Evolutionary conservation across 2,888 invertebrate species (phyloP).

Genomic region (Eristalinus sepulchralis): DNA sequence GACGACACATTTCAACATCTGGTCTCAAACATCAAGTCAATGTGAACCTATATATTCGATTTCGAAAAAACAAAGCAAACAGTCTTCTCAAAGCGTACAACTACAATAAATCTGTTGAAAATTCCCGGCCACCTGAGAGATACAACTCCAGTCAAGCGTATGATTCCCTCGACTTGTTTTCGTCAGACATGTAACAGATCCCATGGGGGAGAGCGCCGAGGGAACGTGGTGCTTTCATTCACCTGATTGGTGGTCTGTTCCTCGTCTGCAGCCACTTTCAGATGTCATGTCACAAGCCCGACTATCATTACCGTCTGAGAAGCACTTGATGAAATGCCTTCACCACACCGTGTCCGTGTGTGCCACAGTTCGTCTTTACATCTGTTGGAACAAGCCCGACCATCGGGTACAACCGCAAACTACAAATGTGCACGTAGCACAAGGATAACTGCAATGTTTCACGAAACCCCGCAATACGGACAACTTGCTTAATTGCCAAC

Average conservation of each 20-base stretch:
- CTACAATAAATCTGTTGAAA: too few species aligned
- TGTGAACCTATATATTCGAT: too few species aligned
- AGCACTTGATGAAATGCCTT: background rate
- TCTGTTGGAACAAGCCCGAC: slow-evolving; percentile 39
- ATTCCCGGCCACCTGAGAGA: background rate
- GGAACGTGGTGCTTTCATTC: background rate
- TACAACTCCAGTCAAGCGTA: background rate
- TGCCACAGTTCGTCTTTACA: slow-evolving; percentile 11
- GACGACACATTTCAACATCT: too few species aligned
- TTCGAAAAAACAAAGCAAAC: too few species aligned
- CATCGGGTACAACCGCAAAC: slow-evolving; percentile 35
- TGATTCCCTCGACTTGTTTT: background rate
- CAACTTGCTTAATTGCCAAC: slow-evolving; percentile 68
- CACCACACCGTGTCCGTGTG: background rate
- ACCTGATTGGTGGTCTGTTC: background rate
- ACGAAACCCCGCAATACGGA: slow-evolving; percentile 64
- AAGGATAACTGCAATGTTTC: slow-evolving; percentile 61
- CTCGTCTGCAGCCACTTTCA: background rate
- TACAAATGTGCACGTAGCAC: slow-evolving; percentile 58
- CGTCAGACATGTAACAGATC: background rate
- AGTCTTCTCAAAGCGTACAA: too few species aligned
- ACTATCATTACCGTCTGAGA: background rate
- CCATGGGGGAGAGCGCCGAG: background rate
- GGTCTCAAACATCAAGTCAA: too few species aligned
- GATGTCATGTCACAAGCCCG: background rate